Evolutionary conservation across 53 echinoderm and acorn worm genomes (phyloP).

Genomic region (Echinometra lucunter): DNA sequence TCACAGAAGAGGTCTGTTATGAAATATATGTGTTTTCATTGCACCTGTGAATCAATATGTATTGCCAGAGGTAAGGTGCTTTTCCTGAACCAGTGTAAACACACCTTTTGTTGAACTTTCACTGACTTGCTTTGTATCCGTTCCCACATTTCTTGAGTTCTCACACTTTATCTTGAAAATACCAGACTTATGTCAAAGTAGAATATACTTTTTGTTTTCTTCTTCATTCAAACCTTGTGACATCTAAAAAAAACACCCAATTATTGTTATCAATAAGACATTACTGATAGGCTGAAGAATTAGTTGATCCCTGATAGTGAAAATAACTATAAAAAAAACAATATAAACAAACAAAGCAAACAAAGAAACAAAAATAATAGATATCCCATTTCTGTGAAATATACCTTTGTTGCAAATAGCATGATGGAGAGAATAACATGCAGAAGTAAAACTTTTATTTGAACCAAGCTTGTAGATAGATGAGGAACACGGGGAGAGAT

Average conservation of each 20-base stretch:
- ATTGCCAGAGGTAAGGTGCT: background rate
- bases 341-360: too few species aligned
- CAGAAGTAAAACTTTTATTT: background rate
- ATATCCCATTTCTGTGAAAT: background rate
- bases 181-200: background rate
- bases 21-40: too few species aligned
- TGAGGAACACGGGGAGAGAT: background rate
- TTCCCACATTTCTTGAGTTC: constrained; percentile 48
- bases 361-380: background rate
- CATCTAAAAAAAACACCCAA: background rate
- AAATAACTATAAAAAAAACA: too few species aligned
- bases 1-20: too few species aligned
- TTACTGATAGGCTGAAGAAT: background rate
- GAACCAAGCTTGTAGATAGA: background rate
- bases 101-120: constrained; percentile 26
- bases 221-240: background rate
- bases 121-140: constrained; percentile 28
- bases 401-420: background rate
- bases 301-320: background rate
- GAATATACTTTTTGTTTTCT: background rate
- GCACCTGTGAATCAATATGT: background rate
- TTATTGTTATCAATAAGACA: background rate
- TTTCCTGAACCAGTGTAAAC: background rate
- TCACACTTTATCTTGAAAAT: constrained; percentile 20
- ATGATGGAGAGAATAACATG: background rate